Evolutionary conservation across 2,888 invertebrate species (phyloP).

Genomic region (Papilio demoleus): DNA sequence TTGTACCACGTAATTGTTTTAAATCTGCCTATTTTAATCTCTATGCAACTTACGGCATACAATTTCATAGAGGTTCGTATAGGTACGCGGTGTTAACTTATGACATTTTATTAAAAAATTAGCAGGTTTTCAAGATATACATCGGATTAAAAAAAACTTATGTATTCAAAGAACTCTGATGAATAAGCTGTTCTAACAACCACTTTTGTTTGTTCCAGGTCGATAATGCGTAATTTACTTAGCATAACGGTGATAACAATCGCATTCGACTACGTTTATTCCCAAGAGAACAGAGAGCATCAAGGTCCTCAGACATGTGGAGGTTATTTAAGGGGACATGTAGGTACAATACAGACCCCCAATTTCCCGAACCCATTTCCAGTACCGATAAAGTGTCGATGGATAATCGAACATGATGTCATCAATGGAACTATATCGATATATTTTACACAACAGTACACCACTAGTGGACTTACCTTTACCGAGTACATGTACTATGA

Average conservation of each 20-base stretch:
- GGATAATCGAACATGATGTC: slow-evolving; percentile 93
- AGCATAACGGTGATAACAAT: slow-evolving; percentile 67
- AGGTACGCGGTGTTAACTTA: no score
- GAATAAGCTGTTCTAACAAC: not conserved
- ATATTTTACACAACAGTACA: slow-evolving; percentile 94
- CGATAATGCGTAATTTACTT: slow-evolving; percentile 63
- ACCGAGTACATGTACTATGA: slow-evolving; percentile 91
- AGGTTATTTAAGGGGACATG: slow-evolving; percentile 85
- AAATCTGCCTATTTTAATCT: no score
- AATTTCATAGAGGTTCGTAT: no score
- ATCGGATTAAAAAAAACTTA: no score
- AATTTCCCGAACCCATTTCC: slow-evolving; percentile 92
- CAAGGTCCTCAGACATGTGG: slow-evolving; percentile 84
- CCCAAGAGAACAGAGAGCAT: slow-evolving; percentile 65
- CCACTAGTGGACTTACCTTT: slow-evolving; percentile 89
- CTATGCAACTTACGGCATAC: no score
- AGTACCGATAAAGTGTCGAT: slow-evolving; percentile 92
- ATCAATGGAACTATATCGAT: slow-evolving; percentile 90
- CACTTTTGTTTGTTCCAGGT: slow-evolving; percentile 60
- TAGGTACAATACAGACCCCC: slow-evolving; percentile 91
- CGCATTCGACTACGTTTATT: slow-evolving; percentile 56
- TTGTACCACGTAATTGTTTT: no score
- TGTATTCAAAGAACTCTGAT: no score
- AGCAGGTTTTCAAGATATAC: no score
- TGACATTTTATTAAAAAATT: no score